Percentiles rank a stretch among this genome's conserved stretches.
Evolutionary conservation across 2,797 vertebrate genomes (phyloP).

Genomic region (Acanthurus tractus): DNA sequence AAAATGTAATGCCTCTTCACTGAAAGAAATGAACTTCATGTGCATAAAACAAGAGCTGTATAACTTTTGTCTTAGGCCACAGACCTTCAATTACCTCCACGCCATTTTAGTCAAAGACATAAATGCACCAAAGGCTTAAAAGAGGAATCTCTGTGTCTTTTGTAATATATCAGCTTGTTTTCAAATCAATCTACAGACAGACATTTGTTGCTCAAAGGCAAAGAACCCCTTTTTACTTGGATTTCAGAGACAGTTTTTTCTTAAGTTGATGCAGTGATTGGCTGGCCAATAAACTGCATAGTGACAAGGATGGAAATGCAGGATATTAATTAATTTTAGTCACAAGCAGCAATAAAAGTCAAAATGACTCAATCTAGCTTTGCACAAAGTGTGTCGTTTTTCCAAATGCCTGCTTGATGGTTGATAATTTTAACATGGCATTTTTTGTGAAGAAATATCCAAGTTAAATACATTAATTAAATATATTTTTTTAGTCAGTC

Average conservation of each 20-base stretch:
- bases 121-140: too few species aligned
- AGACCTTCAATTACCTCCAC: too few species aligned
- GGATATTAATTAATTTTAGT: background rate
- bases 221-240: background rate
- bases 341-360: background rate
- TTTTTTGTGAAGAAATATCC: background rate
- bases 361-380: background rate
- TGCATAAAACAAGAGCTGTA: too few species aligned
- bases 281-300: background rate
- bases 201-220: background rate
- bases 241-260: background rate
- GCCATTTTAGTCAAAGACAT: too few species aligned
- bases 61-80: too few species aligned
- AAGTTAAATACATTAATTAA: background rate
- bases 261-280: background rate
- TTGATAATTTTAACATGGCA: too few species aligned
- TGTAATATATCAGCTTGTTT: background rate
- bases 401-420: background rate
- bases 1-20: too few species aligned
- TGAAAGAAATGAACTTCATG: too few species aligned
- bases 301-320: background rate
- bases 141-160: too few species aligned
- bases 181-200: background rate
- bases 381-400: background rate
- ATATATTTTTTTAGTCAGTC: background rate